phyloP scores from a whole-genome alignment of 2,797 vertebrate species.

The Mergus octosetaceus region DNA sequence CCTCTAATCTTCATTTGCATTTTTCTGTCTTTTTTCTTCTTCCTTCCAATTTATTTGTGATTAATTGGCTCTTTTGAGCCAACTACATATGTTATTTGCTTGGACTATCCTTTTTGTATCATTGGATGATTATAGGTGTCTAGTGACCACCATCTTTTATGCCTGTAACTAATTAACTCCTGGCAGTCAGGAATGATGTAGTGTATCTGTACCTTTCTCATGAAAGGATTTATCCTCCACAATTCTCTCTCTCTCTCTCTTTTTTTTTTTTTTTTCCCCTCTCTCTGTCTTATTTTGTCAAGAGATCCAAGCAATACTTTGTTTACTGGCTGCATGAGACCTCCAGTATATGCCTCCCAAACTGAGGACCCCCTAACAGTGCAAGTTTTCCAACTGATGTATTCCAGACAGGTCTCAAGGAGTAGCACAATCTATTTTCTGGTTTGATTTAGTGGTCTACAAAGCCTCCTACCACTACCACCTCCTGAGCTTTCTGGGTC shows the following conservation, averaged over 20 bases:
- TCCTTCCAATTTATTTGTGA: conserved; percentile 45
- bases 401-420: conserved; percentile 18
- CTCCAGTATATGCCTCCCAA: neutral
- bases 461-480: conserved; percentile 5
- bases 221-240: neutral
- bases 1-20: conserved; percentile 53
- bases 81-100: neutral
- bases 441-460: conserved; percentile 44
- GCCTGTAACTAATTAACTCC: neutral
- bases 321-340: conserved; percentile 17
- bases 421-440: conserved; percentile 11
- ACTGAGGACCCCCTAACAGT: neutral
- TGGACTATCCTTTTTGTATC: neutral
- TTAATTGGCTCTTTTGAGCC: conserved; percentile 57
- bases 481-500: conserved; percentile 27
- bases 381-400: conserved; percentile 12
- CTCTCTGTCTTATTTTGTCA: neutral
- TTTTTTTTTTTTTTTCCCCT: neutral
- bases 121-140: neutral
- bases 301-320: conserved; percentile 14
- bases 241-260: too few species aligned
- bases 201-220: neutral
- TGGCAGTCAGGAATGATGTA: neutral
- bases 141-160: neutral
- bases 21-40: conserved; percentile 42